Base-by-base conservation (phyloP, 2,113 vertebrate genomes). In the Lophochroa leadbeateri region DNA sequence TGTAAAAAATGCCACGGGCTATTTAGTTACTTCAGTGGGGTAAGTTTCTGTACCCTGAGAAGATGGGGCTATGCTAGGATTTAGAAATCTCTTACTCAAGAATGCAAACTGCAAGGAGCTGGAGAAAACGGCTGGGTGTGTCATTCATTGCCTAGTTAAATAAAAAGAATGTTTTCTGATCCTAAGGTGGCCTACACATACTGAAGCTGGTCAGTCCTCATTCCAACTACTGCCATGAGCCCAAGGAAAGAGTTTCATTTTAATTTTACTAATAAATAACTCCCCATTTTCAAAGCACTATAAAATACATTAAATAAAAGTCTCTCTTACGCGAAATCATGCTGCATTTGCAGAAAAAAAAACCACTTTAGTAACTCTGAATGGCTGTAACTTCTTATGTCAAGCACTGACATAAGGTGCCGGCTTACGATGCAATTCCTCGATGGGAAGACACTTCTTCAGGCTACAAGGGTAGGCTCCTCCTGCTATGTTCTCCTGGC, bases 181-280 rank as follows among this genome's bases (percentile, higher is more conserved):
- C 39, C 11, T 53, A 17, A 83, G 27, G 41, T 82, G 41, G 75
- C 33, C 52, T 91, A 2, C 28, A 25, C 58, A 9, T 57, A 61
- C 17, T 52, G 35, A 60, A 90, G 65, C 58, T 71, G 58, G 88
- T 43, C 0, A 0, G 12, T 75, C 47, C 57, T 95, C 72, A 92
- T 86, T 95, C 91, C 82, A 93, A 39, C 31, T 23, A 55, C 58
- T 94, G 78, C 63, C 43, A 43, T 39, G 35, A 94, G 71, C 35
- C 41, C 52, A 81, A 88, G 18, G 35, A 77, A 71, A 53, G 33
- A 49, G n/a, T 84, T 81, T 23, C 60, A 12, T 75, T 19, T 53
- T 61, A 67, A 86, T 89, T 97, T 97, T 96, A 96, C 95, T 95
- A 96, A 92, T 85, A 96, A 94, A 94, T 87, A 92, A 25, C 31